phyloP scores from a whole-genome alignment of 2,797 vertebrate genomes.

The Aselliscus stoliczkanus region DNA sequence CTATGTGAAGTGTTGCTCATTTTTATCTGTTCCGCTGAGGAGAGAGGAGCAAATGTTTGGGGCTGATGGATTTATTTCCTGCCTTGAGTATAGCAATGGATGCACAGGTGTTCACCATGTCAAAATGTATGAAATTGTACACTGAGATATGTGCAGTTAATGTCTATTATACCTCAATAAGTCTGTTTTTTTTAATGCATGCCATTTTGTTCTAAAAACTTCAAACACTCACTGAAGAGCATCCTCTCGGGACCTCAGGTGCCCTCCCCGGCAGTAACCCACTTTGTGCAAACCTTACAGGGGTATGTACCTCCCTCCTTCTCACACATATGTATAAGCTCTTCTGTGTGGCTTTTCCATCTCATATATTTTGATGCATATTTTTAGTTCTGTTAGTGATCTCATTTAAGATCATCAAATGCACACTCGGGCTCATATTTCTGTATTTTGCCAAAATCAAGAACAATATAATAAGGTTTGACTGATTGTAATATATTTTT shows the following conservation, averaged over 20 bases:
- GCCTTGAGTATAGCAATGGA: fast-evolving
- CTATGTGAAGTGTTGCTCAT: not conserved
- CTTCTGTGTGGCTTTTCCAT: not conserved
- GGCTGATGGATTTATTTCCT: not conserved
- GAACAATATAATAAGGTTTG: not conserved
- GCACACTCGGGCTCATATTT: not conserved
- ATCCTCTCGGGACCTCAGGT: not conserved
- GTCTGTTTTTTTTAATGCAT: not conserved
- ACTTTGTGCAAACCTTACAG: not conserved
- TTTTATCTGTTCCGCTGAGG: not conserved
- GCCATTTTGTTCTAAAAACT: not conserved
- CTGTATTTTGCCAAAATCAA: not conserved
- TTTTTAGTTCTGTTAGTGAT: not conserved
- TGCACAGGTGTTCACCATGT: fast-evolving
- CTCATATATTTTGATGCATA: fast-evolving
- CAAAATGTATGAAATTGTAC: not conserved
- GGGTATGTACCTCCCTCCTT: fast-evolving
- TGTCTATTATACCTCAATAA: too few relatives aligned
- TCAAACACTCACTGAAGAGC: fast-evolving
- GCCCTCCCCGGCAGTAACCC: not conserved
- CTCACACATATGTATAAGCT: fast-evolving
- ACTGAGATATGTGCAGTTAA: fast-evolving
- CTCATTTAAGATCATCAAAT: not conserved
- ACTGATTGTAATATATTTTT: fast-evolving
- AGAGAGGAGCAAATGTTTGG: not conserved